Evolutionary conservation across 1,140 invertebrate species (phyloP), one percentile per base, ranked within the genome.

Genomic region (Octopus sinensis): DNA sequence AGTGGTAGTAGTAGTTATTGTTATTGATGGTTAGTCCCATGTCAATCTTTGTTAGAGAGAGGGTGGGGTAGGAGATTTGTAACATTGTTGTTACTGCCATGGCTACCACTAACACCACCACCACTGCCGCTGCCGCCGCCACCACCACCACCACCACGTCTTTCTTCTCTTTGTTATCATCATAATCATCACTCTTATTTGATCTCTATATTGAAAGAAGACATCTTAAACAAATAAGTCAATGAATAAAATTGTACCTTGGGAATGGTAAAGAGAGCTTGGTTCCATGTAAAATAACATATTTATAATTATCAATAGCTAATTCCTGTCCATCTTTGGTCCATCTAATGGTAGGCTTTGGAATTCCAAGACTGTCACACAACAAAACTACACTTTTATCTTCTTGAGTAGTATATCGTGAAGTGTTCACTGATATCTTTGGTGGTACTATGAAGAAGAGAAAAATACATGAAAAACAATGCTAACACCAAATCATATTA

Each of bases 351-450:
- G 83, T 84, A 4, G 91, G 91, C 17, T 81, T 84, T 4, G 91
- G 91, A 23, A 84, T 82, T 17, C 91, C 91, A n/a, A 79, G 83
- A 3, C 87, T 87, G n/a, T 85, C 84, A 84, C 91, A 92, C 1
- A 88, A 89, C 23, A 92, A 80, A 4, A 88, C 85, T 30, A 90
- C 83, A 53, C 87, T 87, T 56, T 85, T 81, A 68, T 84, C 87
- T 83, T 89, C 85, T 12, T 84, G 81, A 0, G 89, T 87, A 0
- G 79, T 85, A 80, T 87, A 90, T 2, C 85, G 79, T 43, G 53
- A 84, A 52, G 87, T 83, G 43, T 81, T 79, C 6, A 82, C 83
- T 17, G 84, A 62, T 12, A 91, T 90, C 17, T 80, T 85, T 5
- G 90, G 90, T 23, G 86, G 85, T 62, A 89, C 89, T 91, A 84